Conservation (phyloP, 2,113 vertebrate genomes). For the Thamnophis sirtalis region DNA sequence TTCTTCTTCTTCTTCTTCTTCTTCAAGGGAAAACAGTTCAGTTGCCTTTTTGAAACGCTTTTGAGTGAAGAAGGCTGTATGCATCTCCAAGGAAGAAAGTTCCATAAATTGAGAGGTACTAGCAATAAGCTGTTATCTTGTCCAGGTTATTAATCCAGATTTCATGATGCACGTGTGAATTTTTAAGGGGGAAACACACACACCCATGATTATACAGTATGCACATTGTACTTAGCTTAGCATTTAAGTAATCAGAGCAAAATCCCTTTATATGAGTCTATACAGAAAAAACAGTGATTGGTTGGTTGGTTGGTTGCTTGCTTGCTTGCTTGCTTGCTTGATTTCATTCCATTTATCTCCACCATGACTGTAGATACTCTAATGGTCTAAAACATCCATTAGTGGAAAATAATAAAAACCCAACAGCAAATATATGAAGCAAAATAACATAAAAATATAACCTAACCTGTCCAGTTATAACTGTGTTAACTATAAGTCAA, state of each 20-base stretch:
- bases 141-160: background rate
- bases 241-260: background rate
- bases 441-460: background rate
- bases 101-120: background rate
- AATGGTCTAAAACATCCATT: background rate
- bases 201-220: background rate
- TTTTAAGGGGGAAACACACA: fast-evolving
- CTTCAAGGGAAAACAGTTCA: background rate
- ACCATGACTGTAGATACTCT: background rate
- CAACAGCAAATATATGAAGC: background rate
- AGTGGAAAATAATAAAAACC: background rate
- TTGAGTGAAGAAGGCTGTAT: background rate
- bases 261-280: background rate
- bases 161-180: background rate
- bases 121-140: background rate
- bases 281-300: background rate
- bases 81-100: background rate
- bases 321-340: background rate
- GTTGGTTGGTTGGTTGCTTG: background rate
- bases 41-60: background rate
- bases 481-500: background rate
- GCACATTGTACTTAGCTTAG: background rate
- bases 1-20: too few relatives aligned
- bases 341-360: background rate
- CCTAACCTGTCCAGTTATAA: background rate